A percentile compares a stretch with the other conserved stretches of the same genome.
These are phyloP conservation scores for Leptobrachium leishanense DNA, from an alignment of 2,113 vertebrate genomes.

Conservation along the genomic window DNA sequence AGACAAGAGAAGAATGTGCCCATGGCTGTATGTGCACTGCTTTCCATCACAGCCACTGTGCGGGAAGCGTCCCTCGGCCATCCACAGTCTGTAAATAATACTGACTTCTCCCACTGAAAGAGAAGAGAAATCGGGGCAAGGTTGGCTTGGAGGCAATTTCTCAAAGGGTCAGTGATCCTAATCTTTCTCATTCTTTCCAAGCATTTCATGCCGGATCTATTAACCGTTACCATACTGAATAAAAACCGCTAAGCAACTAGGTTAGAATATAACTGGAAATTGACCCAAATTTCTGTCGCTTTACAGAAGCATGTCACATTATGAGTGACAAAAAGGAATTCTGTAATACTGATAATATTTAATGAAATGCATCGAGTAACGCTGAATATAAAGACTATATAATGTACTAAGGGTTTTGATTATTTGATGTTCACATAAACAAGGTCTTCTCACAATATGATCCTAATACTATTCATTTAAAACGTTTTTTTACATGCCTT, in stretches of 20 bases:
- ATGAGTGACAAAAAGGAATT: no score
- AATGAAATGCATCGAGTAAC: no score
- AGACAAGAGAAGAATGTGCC: conserved; percentile 15
- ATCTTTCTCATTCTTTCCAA: conserved; percentile 6
- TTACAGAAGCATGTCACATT: no score
- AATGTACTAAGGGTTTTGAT: no score
- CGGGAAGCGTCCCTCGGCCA: conserved; percentile 12
- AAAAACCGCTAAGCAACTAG: background rate
- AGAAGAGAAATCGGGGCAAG: conserved; percentile 3
- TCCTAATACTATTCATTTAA: no score
- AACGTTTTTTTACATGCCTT: no score
- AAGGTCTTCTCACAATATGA: no score
- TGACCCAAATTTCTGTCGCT: background rate
- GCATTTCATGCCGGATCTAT: background rate
- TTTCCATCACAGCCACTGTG: conserved; percentile 19
- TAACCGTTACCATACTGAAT: background rate
- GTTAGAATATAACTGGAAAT: background rate
- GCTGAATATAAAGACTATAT: no score
- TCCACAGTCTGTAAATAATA: background rate
- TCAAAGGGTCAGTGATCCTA: conserved; percentile 8
- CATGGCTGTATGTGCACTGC: conserved; percentile 17
- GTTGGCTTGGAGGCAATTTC: conserved; percentile 1
- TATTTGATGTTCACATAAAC: no score
- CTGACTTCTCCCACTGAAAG: conserved; percentile 1
- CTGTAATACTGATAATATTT: no score